These are phyloP conservation scores for Vombatus ursinus DNA, from an alignment of 2,113 vertebrate genomes.

Conservation along the genomic window DNA sequence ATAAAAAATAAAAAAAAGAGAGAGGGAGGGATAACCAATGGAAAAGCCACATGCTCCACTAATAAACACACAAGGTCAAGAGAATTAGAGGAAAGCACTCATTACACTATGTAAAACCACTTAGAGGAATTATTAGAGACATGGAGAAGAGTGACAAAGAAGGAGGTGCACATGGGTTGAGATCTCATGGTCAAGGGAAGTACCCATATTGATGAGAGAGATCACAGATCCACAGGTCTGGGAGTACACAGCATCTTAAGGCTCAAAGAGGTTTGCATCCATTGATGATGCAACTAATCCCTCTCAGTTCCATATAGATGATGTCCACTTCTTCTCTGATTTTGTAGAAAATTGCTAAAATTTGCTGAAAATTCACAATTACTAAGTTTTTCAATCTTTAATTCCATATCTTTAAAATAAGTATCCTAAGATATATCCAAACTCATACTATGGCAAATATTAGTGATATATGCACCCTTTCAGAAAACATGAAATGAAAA, in stretches of 20 bases:
- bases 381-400: not conserved
- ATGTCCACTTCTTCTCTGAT: not conserved
- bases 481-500: conserved; percentile 2
- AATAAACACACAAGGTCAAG: not conserved
- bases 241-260: not conserved
- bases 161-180: not conserved
- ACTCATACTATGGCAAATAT: not conserved
- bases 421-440: not conserved
- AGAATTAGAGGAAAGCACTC: not conserved
- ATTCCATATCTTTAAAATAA: not conserved
- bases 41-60: not conserved
- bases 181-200: not conserved
- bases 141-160: not conserved
- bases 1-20: too few relatives aligned
- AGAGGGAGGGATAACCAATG: not conserved
- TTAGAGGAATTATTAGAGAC: not conserved
- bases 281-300: not conserved
- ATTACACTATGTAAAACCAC: not conserved
- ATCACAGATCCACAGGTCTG: not conserved
- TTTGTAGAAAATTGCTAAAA: too few relatives aligned
- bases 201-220: not conserved
- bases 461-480: not conserved
- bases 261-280: not conserved
- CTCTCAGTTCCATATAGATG: not conserved
- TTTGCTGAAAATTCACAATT: not conserved